Base-by-base conservation (phyloP, 2,797 vertebrate genomes). In the Gallinago solitaria region DNA sequence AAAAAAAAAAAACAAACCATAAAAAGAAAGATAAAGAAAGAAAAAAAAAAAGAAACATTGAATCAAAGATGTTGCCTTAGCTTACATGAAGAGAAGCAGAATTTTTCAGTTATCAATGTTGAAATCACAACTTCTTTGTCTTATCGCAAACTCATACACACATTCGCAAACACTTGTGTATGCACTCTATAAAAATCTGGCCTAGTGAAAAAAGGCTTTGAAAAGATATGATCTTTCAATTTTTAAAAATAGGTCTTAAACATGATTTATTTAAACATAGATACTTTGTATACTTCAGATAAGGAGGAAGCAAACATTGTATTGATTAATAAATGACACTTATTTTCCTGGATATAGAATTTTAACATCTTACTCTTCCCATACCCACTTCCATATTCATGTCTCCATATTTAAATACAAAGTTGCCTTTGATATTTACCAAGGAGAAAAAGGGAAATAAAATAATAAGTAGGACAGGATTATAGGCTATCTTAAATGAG, bases 31-130 rank as follows among this genome's bases (percentile, higher is more conserved):
- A 5, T 9, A n/a, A 17, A 21, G 4, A 23, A 28, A 43, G 9
- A 37, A 37, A 15, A 18, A 23, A 7, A 16, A 10, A 59, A 28
- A 39, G 1, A 32, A 3, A 33, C 1, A 33, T 4, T 19, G 3
- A 56, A 28, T 41, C 1, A 5, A 76, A 76, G 15, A 35, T 35
- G 50, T 41, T 74, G 4, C 4, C 14, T 86, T n/a, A 67, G 9
- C 6, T 87, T 41, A 81, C 33, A 2, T 24, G 50, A 83, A 39
- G 10, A 54, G 43, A 76, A 61, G 8, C 8, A 39, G 5, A 2
- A 35, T 50, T 80, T 87, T 93, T 54, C 18, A 65, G 7, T 6
- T 67, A 7, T 19, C 51, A 56, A 9, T 54, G 6, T 8, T 88
- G 35, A 86, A 79, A 48, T 30, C 57, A 1, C 1, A 73, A 12